These are phyloP conservation scores for Hymenopus coronatus DNA, from an alignment of 2,888 invertebrate species.

Conservation along the genomic window DNA sequence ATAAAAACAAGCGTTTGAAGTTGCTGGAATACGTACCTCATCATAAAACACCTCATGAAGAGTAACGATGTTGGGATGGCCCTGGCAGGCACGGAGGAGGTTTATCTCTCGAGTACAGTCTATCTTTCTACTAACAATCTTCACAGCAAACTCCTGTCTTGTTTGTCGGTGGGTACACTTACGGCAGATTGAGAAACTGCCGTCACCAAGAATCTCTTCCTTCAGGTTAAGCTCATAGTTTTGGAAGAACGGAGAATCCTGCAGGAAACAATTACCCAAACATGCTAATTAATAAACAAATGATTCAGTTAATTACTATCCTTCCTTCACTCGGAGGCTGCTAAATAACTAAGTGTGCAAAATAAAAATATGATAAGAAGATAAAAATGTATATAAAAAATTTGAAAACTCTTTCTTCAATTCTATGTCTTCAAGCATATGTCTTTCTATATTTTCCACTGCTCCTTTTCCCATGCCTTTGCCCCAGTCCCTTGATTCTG, in stretches of 20 bases:
- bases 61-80: constrained; percentile 83
- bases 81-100: constrained; percentile 78
- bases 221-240: constrained; percentile 72
- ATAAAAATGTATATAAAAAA: no score
- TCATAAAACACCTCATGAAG: constrained; percentile 82
- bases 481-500: no score
- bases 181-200: constrained; percentile 85
- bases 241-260: constrained; percentile 84
- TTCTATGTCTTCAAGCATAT: no score
- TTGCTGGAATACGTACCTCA: constrained; percentile 56
- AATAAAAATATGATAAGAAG: no score
- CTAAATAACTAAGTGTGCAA: no score
- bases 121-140: constrained; percentile 69
- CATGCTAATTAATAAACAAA: no score
- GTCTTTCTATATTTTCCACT: no score
- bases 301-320: no score
- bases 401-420: no score
- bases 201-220: constrained; percentile 76
- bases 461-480: no score
- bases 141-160: constrained; percentile 79
- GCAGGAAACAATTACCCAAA: constrained; percentile 31
- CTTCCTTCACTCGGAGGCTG: no score
- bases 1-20: no score
- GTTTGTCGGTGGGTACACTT: constrained; percentile 72
- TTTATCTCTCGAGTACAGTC: constrained; percentile 73